Evolutionary conservation across 2,888 invertebrate genomes (phyloP), one percentile per base, ranked within the genome.

Genomic region (Linyphia triangularis): DNA sequence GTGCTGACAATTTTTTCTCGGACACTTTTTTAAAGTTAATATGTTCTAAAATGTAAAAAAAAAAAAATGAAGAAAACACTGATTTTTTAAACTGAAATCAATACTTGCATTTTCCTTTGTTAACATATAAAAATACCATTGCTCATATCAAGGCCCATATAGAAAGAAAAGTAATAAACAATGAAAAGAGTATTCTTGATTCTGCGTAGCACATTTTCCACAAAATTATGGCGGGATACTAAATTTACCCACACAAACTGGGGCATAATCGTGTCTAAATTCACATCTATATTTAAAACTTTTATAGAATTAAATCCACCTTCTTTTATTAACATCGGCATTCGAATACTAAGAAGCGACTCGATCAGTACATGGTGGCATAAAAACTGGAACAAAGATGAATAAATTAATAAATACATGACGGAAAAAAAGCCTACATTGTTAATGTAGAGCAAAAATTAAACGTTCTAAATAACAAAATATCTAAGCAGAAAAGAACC

Each of bases 381-480:
- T 1, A 51, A 51, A n/a, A 63, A 63, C 6, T 77, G 40, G 77
- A 63, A n/a, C 77, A 77, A 22, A 51, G 13, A 19, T 7, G 77
- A 61, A 33, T 77, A 33, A 77, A 77, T 77, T 77, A 77, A 40
- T 63, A 40, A 16, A 51, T n/a, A 16, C 6, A 51, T 16, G n/a
- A 24, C 63, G 24, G 5, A 67, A 33, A 67, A 67, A 67, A 33
- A 67, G 6, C 28, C 6, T 67, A 61, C 10, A 63, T 77, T 77
- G 77, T 77, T 77, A 26, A 63, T 37, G 19, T 26, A 30, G 73
- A 33, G 40, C 61, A 61, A 77, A 19, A 51, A 51, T 51, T 51
- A 51, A 51, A 51, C 51, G 51, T 51, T 51, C n/a, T 51, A 13
- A 51, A 51, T 7, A 5, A n/a, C n/a, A 16, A 16, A 51, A n/a